A percentile compares a stretch with the other conserved stretches of the same genome.
Evolutionary conservation across 2,888 invertebrate species (phyloP).

Genomic region (Dynastes hyllus): DNA sequence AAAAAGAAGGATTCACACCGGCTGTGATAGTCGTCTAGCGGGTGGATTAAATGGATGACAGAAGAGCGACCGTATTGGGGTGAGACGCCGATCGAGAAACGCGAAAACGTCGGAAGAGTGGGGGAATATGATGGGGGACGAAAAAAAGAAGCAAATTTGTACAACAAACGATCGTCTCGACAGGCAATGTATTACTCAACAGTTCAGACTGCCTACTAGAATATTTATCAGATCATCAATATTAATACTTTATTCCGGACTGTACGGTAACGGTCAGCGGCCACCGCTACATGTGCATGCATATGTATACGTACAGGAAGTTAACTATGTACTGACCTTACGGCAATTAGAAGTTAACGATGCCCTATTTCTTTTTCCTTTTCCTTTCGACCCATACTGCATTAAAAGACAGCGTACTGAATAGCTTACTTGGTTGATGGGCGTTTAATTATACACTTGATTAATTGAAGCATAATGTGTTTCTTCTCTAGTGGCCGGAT

Average conservation of each 20-base stretch:
- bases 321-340: constrained; percentile 28
- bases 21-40: constrained; percentile 8
- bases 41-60: constrained; percentile 25
- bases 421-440: neutral
- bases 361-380: neutral
- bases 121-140: constrained; percentile 6
- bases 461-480: neutral
- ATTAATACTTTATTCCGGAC: constrained; percentile 63
- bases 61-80: constrained; percentile 16
- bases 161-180: constrained; percentile 55
- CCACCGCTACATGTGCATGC: constrained; percentile 34
- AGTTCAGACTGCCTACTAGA: constrained; percentile 69
- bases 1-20: constrained; percentile 34
- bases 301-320: constrained; percentile 16
- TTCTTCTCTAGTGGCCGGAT: neutral
- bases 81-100: constrained; percentile 3
- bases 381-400: neutral
- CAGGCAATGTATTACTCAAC: constrained; percentile 67
- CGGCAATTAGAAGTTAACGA: constrained; percentile 21
- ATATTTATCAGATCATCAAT: constrained; percentile 69
- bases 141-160: constrained; percentile 42
- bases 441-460: neutral
- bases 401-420: neutral
- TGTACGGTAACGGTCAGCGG: constrained; percentile 57
- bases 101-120: neutral